These are phyloP conservation scores for Melanogrammus aeglefinus DNA, from an alignment of 2,797 vertebrate genomes.

Conservation along the genomic window DNA sequence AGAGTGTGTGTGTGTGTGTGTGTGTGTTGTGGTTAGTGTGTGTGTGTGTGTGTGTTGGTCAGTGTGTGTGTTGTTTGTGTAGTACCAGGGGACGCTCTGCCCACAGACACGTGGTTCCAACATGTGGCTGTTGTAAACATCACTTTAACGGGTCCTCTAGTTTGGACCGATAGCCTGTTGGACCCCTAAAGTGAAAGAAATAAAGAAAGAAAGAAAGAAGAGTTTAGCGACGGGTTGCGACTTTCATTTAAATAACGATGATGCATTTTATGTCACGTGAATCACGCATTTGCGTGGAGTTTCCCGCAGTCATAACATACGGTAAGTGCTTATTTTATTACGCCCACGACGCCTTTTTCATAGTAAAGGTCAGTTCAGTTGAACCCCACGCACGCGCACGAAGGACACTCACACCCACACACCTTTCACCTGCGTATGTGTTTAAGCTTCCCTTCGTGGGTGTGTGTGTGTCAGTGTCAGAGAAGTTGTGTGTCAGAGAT, in stretches of 20 bases:
- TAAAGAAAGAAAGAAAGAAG: too few species aligned
- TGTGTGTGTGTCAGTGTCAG: too few species aligned
- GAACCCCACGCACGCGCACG: too few species aligned
- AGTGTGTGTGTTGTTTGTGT: not conserved
- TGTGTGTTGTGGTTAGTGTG: too few species aligned
- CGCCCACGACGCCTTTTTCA: not conserved
- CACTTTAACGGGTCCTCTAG: conserved; percentile 23
- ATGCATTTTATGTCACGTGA: not conserved
- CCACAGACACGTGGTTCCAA: conserved; percentile 57
- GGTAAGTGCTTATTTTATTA: not conserved
- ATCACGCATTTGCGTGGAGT: not conserved
- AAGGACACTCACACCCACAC: too few species aligned
- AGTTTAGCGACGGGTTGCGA: not conserved
- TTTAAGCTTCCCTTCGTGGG: too few species aligned
- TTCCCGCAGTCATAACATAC: not conserved
- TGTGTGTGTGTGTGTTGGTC: conserved; percentile 24
- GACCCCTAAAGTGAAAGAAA: not conserved
- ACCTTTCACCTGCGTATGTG: too few species aligned
- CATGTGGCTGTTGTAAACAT: conserved; percentile 68
- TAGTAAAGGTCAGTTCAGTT: too few species aligned
- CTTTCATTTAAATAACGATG: too few species aligned
- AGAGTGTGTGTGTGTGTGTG: too few species aligned
- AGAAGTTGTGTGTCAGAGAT: too few species aligned
- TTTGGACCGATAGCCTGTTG: not conserved
- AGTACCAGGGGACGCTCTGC: conserved; percentile 6